These are phyloP conservation scores for Silurus glanis DNA, from an alignment of 2,113 vertebrate genomes.

Conservation along the genomic window DNA sequence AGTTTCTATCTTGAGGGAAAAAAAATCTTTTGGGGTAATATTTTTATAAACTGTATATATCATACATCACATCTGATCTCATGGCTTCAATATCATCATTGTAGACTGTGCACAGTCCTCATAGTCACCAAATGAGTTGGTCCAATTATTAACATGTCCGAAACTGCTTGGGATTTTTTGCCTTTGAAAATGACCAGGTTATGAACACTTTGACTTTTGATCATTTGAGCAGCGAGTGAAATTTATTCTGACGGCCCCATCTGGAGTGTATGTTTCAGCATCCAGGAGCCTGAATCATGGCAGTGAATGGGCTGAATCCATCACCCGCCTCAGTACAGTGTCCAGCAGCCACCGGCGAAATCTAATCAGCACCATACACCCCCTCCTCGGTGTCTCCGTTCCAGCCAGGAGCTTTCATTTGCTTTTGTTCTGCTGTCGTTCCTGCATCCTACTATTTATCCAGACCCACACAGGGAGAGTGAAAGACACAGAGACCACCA, in stretches of 20 bases:
- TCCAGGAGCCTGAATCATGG: neutral
- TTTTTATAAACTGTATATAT: no score
- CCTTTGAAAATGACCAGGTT: neutral
- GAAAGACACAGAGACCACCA: neutral
- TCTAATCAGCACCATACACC: constrained; percentile 25
- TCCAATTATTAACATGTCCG: neutral
- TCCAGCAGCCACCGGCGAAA: neutral
- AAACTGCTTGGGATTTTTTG: neutral
- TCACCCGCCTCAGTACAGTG: neutral
- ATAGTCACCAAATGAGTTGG: neutral
- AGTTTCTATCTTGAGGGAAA: no score
- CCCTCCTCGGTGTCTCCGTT: constrained; percentile 1
- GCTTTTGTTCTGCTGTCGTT: constrained; percentile 19
- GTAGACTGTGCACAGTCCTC: no score
- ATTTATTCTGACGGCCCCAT: neutral
- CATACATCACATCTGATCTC: neutral
- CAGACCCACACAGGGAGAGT: neutral
- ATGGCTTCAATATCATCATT: neutral
- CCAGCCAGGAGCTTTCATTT: constrained; percentile 13
- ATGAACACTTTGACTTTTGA: neutral
- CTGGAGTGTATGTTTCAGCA: neutral
- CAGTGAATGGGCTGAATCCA: constrained; percentile 7
- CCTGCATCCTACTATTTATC: constrained; percentile 4
- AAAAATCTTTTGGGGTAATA: no score
- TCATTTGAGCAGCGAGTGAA: neutral